Evolutionary conservation across 2,113 vertebrate genomes (phyloP).

Genomic region (Rhodinocichla rosea): DNA sequence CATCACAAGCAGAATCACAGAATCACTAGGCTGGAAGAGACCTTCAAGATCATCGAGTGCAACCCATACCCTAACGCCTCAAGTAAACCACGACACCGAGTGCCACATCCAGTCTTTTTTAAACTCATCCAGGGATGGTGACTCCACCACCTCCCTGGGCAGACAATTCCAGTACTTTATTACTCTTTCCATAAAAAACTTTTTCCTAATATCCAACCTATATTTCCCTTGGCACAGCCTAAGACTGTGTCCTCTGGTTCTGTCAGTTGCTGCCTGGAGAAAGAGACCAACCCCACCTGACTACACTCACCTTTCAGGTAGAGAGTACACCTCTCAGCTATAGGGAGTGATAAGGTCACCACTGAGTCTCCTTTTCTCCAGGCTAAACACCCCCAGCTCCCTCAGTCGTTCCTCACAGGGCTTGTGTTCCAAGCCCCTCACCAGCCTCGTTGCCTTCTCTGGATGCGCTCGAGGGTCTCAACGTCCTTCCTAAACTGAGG

Average conservation of each 20-base stretch:
- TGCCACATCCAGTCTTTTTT: background rate
- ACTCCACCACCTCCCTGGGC: background rate
- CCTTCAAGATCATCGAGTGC: background rate
- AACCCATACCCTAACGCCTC: background rate
- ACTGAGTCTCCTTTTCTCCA: background rate
- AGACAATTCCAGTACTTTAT: background rate
- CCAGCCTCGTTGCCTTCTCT: background rate
- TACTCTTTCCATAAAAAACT: background rate
- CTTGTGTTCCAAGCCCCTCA: background rate
- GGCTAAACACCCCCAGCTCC: background rate
- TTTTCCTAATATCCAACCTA: background rate
- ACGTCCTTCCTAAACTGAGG: background rate
- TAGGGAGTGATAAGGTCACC: background rate
- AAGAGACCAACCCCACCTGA: background rate
- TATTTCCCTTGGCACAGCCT: background rate
- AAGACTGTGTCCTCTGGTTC: background rate
- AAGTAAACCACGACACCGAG: background rate
- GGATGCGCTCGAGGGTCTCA: accelerated
- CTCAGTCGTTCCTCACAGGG: background rate
- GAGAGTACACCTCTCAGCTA: too few species aligned
- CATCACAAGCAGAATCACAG: background rate
- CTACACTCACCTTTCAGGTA: background rate
- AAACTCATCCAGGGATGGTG: background rate
- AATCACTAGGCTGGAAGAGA: background rate
- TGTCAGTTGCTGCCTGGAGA: background rate